phyloP scores from a whole-genome alignment of 1,140 invertebrate genomes.

The Acromyrmex heyeri region DNA sequence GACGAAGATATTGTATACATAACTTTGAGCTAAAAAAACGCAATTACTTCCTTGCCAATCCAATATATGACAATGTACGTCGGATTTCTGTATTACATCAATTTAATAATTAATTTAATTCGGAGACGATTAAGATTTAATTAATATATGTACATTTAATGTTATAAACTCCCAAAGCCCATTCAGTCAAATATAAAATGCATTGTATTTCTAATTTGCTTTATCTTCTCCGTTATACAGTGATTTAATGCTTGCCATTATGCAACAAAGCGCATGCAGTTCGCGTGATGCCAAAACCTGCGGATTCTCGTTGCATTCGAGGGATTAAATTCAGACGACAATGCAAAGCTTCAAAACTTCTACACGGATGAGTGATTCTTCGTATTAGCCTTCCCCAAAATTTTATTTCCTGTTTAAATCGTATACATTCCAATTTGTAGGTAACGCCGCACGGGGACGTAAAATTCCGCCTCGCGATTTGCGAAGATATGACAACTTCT shows the following conservation, averaged over 20 bases:
- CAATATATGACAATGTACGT: background rate
- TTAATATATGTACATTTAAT: constrained; percentile 16
- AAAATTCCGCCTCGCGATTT: background rate
- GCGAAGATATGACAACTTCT: background rate
- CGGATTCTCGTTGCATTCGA: constrained; percentile 51
- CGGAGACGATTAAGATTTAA: background rate
- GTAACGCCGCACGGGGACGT: background rate
- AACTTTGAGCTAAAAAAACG: no score
- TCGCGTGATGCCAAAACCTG: constrained; percentile 59
- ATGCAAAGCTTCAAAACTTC: background rate
- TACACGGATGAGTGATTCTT: background rate
- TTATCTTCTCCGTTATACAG: background rate
- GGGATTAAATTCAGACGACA: constrained; percentile 56
- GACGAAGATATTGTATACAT: no score
- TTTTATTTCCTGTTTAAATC: background rate
- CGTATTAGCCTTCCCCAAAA: background rate
- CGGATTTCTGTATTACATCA: constrained; percentile 22
- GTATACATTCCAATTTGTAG: background rate
- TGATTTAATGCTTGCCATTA: constrained; percentile 43
- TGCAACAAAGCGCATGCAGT: constrained; percentile 56
- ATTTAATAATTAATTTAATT: background rate
- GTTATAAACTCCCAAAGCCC: background rate
- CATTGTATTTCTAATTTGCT: background rate
- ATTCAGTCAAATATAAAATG: background rate
- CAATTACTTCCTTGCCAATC: no score